Conservation (phyloP, 2,113 vertebrate species). For the Serinus canaria region DNA sequence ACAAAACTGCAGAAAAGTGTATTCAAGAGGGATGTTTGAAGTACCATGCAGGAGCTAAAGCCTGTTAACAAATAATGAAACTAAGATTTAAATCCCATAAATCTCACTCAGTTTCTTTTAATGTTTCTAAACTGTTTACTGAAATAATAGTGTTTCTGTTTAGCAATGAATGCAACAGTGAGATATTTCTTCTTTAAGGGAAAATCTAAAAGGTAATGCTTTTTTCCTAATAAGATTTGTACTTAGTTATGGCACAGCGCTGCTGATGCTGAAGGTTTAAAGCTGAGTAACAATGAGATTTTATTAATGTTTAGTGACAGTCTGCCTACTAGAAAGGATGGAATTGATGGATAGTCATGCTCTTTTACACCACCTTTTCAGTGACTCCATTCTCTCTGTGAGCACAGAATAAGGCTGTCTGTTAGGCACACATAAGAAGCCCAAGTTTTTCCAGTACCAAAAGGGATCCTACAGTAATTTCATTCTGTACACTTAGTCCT, state of each 20-base stretch:
- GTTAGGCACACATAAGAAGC: not conserved
- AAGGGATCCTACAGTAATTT: not conserved
- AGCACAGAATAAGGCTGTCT: not conserved
- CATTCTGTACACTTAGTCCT: not conserved
- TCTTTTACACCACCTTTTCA: not conserved
- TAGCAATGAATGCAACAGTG: not conserved
- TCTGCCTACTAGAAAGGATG: not conserved
- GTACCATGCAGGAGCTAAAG: not conserved
- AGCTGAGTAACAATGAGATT: not conserved
- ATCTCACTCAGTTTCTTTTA: conserved; percentile 1
- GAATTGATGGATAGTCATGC: not conserved
- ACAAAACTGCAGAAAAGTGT: not conserved
- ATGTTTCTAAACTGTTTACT: conserved; percentile 42
- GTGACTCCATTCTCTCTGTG: not conserved
- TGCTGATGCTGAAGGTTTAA: not conserved
- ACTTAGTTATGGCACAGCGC: not conserved
- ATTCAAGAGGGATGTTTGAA: not conserved
- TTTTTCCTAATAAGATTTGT: conserved; percentile 27
- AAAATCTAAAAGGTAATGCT: conserved; percentile 6
- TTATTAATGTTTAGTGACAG: conserved; percentile 28
- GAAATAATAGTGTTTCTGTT: conserved; percentile 17
- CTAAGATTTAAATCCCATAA: conserved; percentile 12
- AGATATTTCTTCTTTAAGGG: not conserved
- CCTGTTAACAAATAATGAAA: conserved; percentile 46
- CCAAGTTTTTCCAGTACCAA: not conserved